Evolutionary conservation across 2,888 invertebrate genomes (phyloP).

Genomic region (Eristalinus sepulchralis): DNA sequence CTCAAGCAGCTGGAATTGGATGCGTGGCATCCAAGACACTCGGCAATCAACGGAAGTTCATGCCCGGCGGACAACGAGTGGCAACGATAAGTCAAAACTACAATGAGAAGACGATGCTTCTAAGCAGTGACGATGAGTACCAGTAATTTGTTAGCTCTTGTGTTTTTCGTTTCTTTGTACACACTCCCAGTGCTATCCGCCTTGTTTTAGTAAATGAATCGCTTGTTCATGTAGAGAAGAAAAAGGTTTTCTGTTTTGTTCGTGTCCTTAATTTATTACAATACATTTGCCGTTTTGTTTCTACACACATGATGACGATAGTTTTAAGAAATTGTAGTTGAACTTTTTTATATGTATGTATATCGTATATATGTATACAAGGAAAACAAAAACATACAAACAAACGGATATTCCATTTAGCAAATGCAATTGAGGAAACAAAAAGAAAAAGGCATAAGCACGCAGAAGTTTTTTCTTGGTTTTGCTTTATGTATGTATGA

Average conservation of each 20-base stretch:
- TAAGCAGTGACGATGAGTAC: constrained; percentile 97
- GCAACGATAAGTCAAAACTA: constrained; percentile 92
- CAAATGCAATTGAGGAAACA: constrained; percentile 5
- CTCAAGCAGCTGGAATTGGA: constrained; percentile 77
- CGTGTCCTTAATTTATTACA: constrained; percentile 5
- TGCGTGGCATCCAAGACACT: constrained; percentile 81
- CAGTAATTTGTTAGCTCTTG: constrained; percentile 82
- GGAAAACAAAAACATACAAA: constrained; percentile 1
- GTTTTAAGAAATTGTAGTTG: constrained; percentile 63
- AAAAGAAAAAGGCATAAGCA: constrained; percentile 1
- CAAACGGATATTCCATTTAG: constrained; percentile 39
- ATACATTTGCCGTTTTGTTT: constrained; percentile 14
- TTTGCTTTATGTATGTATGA: constrained; percentile 27
- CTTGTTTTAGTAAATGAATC: constrained; percentile 14
- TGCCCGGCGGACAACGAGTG: constrained; percentile 87
- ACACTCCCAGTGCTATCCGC: neutral
- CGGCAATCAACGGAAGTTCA: constrained; percentile 82
- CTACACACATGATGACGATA: constrained; percentile 52
- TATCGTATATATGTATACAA: constrained; percentile 48
- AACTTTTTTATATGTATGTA: constrained; percentile 67
- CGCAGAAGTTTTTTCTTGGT: constrained; percentile 7
- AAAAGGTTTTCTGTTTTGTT: constrained; percentile 22
- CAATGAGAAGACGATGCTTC: constrained; percentile 97
- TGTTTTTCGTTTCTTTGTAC: constrained; percentile 1
- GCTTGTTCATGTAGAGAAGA: constrained; percentile 4